Base-by-base conservation (phyloP, 2,888 invertebrate species). In the Formica aserva region DNA sequence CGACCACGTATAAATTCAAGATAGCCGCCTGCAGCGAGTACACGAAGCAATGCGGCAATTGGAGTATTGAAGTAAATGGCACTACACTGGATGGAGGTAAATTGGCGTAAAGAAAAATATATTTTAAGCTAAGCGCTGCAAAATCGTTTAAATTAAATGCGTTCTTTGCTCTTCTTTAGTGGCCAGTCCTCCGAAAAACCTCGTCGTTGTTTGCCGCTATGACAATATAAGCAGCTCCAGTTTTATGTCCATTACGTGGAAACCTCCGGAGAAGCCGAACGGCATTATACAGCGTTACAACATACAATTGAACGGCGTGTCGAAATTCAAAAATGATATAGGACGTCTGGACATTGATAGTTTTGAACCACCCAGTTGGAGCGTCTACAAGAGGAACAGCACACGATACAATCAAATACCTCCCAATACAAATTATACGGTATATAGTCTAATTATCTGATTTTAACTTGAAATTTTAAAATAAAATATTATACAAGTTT, bases 391-490 rank as follows among this genome's bases (percentile, higher is more conserved):
- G 8, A 90, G 78, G 41, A 90, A 89, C 29, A 95, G 94, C 83
- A 95, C 96, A 26, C 95, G 95, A 75, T 97, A 97, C 92, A 97
- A 97, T 90, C 96, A 97, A 67, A 96, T 98, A 48, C 97, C 97
- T 78, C 96, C 98, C 4, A 98, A 98, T 94, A 98, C 98, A 0
- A 97, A 97, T 94, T 98, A 98, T 94, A 97, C 97, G 18, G 97
- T 98, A 41, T n/a, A 29, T 60, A 57, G 3, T 4, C 6, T 29
- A 60, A 62, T 74, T 45, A 32, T 29, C 18, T 4, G 32, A 38
- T 38, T 38, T 11, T 41, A 32, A 18, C 1, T 41, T 38, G 5
- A 38, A 3, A 32, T 38, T 74, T 45, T 45, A 1, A 45, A 52
- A 52, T 52, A 52, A 52, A 32, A 32, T 32, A 29, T 32, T 26